Conservation (phyloP, 2,797 vertebrate species). For the Euthynnus affinis region DNA sequence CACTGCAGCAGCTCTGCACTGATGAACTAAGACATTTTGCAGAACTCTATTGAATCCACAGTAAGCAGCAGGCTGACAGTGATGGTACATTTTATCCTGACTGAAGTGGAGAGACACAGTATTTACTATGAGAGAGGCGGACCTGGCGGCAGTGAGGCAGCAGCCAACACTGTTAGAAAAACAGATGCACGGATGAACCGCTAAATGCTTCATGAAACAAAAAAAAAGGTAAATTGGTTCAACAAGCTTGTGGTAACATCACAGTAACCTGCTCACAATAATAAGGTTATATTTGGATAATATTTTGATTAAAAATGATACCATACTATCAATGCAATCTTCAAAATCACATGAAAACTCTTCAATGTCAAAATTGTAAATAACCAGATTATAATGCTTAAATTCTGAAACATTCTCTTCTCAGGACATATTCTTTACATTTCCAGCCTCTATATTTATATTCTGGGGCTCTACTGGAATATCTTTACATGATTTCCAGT, state of each 20-base stretch:
- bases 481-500: no score
- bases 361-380: no score
- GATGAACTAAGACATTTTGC: background rate
- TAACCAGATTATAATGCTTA: no score
- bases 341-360: background rate
- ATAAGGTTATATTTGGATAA: background rate
- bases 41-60: rapidly evolving
- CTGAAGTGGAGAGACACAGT: background rate
- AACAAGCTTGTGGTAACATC: background rate
- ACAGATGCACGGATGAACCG: background rate
- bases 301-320: no score
- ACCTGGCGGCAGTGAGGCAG: conserved; percentile 16
- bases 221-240: no score
- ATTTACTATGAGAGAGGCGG: conserved; percentile 33
- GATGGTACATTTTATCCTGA: background rate
- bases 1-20: background rate
- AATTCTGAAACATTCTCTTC: no score
- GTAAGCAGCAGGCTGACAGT: background rate
- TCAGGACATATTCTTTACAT: no score
- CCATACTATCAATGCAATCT: background rate
- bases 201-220: background rate
- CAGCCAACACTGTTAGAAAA: conserved; percentile 1
- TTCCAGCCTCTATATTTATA: no score
- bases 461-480: no score
- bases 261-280: background rate